A percentile compares a stretch with the other conserved stretches of the same genome.
These are phyloP conservation scores for Aurelia coerulea DNA, from an alignment of 30 jellyfish, hydroid and myxozoan species.

Conservation along the genomic window DNA sequence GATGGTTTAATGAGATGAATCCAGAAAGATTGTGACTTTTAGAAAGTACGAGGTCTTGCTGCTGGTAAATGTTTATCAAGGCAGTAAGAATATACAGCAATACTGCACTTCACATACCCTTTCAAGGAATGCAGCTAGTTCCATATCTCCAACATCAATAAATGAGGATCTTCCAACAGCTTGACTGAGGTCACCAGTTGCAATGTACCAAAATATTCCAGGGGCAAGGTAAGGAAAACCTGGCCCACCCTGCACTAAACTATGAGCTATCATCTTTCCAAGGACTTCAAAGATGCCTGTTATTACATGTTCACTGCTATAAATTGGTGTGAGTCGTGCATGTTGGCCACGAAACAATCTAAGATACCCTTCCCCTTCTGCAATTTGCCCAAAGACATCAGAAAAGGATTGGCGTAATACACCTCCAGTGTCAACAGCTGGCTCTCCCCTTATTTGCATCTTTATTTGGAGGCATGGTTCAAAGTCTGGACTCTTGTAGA, in stretches of 20 bases:
- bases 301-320: conserved; percentile 4
- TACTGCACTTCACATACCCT: too few species aligned
- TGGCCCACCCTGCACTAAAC: conserved; percentile 36
- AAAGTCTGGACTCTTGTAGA: too few species aligned
- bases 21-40: too few species aligned
- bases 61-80: too few species aligned
- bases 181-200: conserved; percentile 11
- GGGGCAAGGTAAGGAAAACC: conserved; percentile 29
- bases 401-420: too few species aligned
- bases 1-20: too few species aligned
- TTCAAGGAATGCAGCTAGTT: not conserved
- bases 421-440: too few species aligned
- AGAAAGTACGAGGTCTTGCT: too few species aligned
- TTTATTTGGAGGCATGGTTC: too few species aligned
- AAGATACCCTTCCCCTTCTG: not conserved
- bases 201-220: conserved; percentile 18
- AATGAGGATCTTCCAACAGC: conserved; percentile 25
- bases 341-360: conserved; percentile 11
- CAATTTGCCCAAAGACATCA: too few species aligned
- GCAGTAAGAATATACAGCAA: too few species aligned
- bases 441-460: too few species aligned
- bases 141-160: conserved; percentile 13
- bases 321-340: conserved; percentile 27
- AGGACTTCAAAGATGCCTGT: conserved; percentile 20
- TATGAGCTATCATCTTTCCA: conserved; percentile 11